phyloP scores from a whole-genome alignment of 1,140 invertebrate genomes.

The Bradynema listronoti region DNA sequence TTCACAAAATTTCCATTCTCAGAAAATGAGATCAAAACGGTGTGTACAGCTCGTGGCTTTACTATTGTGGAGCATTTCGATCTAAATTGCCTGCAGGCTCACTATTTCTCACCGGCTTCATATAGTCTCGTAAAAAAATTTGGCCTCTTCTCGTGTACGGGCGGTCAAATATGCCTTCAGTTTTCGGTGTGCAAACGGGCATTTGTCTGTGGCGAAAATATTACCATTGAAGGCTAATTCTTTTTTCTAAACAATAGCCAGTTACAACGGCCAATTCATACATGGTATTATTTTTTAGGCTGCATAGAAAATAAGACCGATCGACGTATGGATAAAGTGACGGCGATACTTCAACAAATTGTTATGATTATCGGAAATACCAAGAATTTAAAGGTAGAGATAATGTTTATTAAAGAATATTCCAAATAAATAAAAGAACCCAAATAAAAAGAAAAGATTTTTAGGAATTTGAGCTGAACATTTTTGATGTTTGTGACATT shows the following conservation, averaged over 20 bases:
- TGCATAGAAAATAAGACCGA: slow-evolving; percentile 32
- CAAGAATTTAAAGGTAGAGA: neutral
- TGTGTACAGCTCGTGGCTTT: slow-evolving; percentile 21
- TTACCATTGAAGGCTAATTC: slow-evolving; percentile 23
- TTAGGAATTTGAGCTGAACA: slow-evolving; percentile 3
- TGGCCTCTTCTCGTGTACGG: slow-evolving; percentile 27
- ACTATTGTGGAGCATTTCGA: slow-evolving; percentile 30
- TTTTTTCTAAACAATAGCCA: too few relatives aligned
- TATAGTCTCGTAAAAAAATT: slow-evolving; percentile 31
- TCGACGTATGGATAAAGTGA: slow-evolving; percentile 30
- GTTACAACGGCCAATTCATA: neutral
- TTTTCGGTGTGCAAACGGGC: slow-evolving; percentile 27
- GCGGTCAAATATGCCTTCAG: slow-evolving; percentile 19
- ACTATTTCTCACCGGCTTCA: slow-evolving; percentile 19
- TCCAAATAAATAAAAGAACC: too few relatives aligned
- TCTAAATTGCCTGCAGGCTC: slow-evolving; percentile 14
- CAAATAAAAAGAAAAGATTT: too few relatives aligned
- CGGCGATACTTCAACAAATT: slow-evolving; percentile 22
- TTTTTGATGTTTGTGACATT: slow-evolving; percentile 34
- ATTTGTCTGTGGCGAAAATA: slow-evolving; percentile 36
- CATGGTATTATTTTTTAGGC: slow-evolving; percentile 8
- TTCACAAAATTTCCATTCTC: slow-evolving; percentile 1
- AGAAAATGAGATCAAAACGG: slow-evolving; percentile 17
- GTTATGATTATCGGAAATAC: slow-evolving; percentile 18
- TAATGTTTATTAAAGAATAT: slow-evolving; percentile 3